Evolutionary conservation across 2,888 invertebrate genomes (phyloP).

Genomic region (Perdita meconis): DNA sequence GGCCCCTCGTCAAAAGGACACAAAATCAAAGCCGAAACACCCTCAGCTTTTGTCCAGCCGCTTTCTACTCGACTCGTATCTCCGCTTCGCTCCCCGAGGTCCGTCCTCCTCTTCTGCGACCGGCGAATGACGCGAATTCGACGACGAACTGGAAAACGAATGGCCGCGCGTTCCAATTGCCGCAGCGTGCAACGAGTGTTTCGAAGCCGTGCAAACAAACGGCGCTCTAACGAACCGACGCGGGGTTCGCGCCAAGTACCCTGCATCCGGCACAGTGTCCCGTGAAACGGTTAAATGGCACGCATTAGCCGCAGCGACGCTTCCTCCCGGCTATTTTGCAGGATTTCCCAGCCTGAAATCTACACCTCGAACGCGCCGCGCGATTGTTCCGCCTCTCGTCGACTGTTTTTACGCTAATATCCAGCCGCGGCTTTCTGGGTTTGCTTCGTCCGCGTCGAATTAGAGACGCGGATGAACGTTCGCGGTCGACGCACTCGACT

Average conservation of each 20-base stretch:
- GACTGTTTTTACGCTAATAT: constrained; percentile 46
- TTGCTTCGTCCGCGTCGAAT: constrained; percentile 24
- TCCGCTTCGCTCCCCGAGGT: too few species aligned
- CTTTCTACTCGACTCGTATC: too few species aligned
- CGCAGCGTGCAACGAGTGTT: constrained; percentile 54
- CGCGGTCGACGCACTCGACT: background rate
- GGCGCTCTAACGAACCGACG: constrained; percentile 80
- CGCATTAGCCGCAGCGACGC: constrained; percentile 73
- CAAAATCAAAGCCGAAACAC: too few species aligned
- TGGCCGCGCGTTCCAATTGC: constrained; percentile 11
- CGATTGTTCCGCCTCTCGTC: constrained; percentile 38
- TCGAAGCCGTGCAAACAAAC: constrained; percentile 77
- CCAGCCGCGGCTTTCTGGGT: background rate
- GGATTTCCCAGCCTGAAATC: constrained; percentile 62
- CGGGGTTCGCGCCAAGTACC: constrained; percentile 61
- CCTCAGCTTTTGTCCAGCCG: too few species aligned
- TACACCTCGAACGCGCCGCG: constrained; percentile 37
- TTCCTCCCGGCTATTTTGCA: constrained; percentile 51
- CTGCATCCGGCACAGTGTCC: constrained; percentile 66
- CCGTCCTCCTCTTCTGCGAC: too few species aligned
- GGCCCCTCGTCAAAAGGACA: too few species aligned
- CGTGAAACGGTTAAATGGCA: constrained; percentile 79
- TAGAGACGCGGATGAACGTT: constrained; percentile 8
- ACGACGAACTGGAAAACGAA: background rate
- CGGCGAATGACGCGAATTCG: background rate